phyloP scores from a whole-genome alignment of 2,888 invertebrate genomes.

The Sinelater perroti region DNA sequence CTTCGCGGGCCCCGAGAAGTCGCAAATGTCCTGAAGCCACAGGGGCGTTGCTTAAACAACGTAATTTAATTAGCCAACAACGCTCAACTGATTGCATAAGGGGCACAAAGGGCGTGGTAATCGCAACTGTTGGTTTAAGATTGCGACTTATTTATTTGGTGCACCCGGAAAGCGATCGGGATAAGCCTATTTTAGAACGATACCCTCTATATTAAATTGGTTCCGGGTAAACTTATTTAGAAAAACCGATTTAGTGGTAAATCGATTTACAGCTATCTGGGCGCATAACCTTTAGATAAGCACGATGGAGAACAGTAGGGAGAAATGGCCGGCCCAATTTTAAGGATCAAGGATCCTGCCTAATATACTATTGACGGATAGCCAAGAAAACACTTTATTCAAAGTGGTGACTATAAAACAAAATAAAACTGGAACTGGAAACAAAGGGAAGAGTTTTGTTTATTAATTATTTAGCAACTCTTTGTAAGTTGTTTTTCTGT shows the following conservation, averaged over 20 bases:
- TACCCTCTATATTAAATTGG: constrained; percentile 28
- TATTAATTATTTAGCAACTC: no score
- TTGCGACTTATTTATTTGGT: constrained; percentile 28
- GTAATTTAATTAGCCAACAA: neutral
- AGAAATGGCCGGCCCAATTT: constrained; percentile 20
- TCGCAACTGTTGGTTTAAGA: constrained; percentile 27
- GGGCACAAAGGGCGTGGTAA: constrained; percentile 15
- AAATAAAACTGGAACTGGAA: no score
- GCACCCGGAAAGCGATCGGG: constrained; percentile 21
- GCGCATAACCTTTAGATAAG: constrained; percentile 32
- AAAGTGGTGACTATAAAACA: no score
- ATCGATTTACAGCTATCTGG: constrained; percentile 37
- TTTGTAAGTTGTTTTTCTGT: no score
- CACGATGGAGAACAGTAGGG: constrained; percentile 34
- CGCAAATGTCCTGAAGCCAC: no score
- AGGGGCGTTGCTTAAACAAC: no score
- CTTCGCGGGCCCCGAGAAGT: no score
- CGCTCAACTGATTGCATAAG: neutral
- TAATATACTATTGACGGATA: no score
- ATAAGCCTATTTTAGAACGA: constrained; percentile 33
- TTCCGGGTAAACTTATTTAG: constrained; percentile 33
- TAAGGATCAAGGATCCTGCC: no score
- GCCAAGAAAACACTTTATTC: no score
- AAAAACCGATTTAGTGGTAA: constrained; percentile 35
- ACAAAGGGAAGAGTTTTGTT: no score